Base-by-base conservation (phyloP, 2,113 vertebrate genomes). In the Henicopernis longicauda region DNA sequence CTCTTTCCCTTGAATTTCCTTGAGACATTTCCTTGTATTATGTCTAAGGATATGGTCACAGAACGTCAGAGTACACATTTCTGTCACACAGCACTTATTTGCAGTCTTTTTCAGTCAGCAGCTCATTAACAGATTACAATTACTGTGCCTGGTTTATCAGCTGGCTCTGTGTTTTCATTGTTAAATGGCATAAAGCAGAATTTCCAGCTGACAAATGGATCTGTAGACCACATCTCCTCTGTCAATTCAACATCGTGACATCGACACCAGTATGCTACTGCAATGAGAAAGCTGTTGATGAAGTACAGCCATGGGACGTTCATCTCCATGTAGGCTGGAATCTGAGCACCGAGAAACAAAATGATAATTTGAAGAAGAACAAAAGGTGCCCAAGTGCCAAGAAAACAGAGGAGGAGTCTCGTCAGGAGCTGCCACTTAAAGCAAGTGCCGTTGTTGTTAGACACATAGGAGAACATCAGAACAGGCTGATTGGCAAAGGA, bases 291-390 rank as follows among this genome's bases (percentile, higher is more conserved):
- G 93, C 99, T 99, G 94, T 99, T 99, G 93, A 99, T 93, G 91
- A 99, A 99, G 92, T 98, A 98, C 36, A 99, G 88, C 99, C 99
- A 99, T 27, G 98, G 98, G 11, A 98, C 86, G 2, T 99, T 99
- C 98, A 99, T 97, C 45, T 98, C 98, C 93, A 99, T 71, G 29
- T 98, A 98, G 11, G 98, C 98, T 3, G 99, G 98, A 71, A 99
- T 97, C 92, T 86, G 97, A 84, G 97, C 96, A 5, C 97, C 89
- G 1, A 98, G 78, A 25, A 98, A 34, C 38, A 98, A 74, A 21
- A 98, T 38, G 29, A 95, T 55, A 0, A 96, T 65, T 73, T 99
- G 98, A 34, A 99, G 96, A 25, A 97, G 5, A 45, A 99, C 91
- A 67, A 99, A 98, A 19, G 97, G 97, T 13, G 93, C 86, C 99